These are phyloP conservation scores for Alitta virens DNA, from an alignment of 2,888 invertebrate species.

Conservation along the genomic window DNA sequence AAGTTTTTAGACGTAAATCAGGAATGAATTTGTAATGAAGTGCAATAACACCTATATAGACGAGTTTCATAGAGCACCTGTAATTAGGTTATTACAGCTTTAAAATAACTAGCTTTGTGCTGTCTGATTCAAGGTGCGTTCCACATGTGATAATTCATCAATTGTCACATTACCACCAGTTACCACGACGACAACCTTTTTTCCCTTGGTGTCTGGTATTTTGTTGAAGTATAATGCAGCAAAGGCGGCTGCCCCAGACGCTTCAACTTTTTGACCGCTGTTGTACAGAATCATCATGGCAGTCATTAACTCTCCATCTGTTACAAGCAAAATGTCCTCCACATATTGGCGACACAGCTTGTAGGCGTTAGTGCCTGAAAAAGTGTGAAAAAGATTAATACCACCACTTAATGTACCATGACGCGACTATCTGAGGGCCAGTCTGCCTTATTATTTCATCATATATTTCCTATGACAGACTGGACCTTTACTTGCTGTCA, in stretches of 20 bases:
- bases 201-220: conserved; percentile 41
- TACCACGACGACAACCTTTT: conserved; percentile 47
- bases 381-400: neutral
- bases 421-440: too few species aligned
- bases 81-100: too few species aligned
- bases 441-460: too few species aligned
- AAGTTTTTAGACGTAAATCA: too few species aligned
- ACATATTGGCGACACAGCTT: conserved; percentile 40
- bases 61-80: too few species aligned
- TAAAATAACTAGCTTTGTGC: too few species aligned
- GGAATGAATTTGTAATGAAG: too few species aligned
- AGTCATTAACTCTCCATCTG: conserved; percentile 45
- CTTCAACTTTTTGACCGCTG: conserved; percentile 48
- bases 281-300: conserved; percentile 39
- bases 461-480: too few species aligned
- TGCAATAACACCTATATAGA: too few species aligned
- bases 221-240: conserved; percentile 43
- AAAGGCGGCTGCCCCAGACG: conserved; percentile 47
- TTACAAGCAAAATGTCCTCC: conserved; percentile 48
- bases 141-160: conserved; percentile 29
- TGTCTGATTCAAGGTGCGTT: too few species aligned
- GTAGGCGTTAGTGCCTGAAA: conserved; percentile 41
- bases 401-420: too few species aligned
- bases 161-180: conserved; percentile 50
- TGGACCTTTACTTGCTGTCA: too few species aligned